A percentile compares a stretch with the other conserved stretches of the same genome.
These are phyloP conservation scores for Drosophila virilis DNA, from an alignment of 1,140 invertebrate species.

Conservation along the genomic window DNA sequence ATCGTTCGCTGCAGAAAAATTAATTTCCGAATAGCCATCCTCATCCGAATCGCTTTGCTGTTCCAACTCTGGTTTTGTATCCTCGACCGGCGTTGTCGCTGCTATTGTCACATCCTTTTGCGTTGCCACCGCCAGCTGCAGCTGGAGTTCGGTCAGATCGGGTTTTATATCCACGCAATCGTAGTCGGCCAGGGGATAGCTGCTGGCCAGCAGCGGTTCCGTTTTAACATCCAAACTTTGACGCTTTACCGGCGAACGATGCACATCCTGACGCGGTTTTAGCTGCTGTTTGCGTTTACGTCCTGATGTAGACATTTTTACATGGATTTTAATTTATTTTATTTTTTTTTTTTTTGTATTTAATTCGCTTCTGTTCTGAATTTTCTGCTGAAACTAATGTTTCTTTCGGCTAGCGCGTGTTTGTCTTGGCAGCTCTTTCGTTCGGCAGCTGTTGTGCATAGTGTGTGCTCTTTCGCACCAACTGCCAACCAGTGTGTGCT, in stretches of 20 bases:
- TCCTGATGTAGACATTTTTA: constrained; percentile 59
- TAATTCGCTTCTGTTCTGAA: constrained; percentile 11
- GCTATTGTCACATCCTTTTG: not conserved
- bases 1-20: constrained; percentile 46
- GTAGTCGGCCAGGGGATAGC: constrained; percentile 65
- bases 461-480: constrained; percentile 70
- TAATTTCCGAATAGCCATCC: constrained; percentile 68
- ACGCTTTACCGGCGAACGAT: constrained; percentile 63
- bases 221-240: constrained; percentile 47
- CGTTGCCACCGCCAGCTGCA: constrained; percentile 46
- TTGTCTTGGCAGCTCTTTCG: constrained; percentile 66
- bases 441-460: constrained; percentile 29
- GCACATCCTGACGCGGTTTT: constrained; percentile 64
- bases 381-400: constrained; percentile 30
- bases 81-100: not conserved
- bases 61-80: constrained; percentile 37
- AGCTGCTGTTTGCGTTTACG: constrained; percentile 69
- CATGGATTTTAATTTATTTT: constrained; percentile 1
- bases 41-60: constrained; percentile 74
- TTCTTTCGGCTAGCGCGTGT: constrained; percentile 59
- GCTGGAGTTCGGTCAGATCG: constrained; percentile 63
- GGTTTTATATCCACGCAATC: constrained; percentile 63
- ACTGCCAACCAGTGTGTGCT: constrained; percentile 51
- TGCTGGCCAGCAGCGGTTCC: constrained; percentile 33
- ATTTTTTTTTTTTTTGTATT: constrained; percentile 11